A percentile compares a stretch with the other conserved stretches of the same genome.
Conservation (phyloP, 1,140 invertebrate genomes). For the Ips typographus region DNA sequence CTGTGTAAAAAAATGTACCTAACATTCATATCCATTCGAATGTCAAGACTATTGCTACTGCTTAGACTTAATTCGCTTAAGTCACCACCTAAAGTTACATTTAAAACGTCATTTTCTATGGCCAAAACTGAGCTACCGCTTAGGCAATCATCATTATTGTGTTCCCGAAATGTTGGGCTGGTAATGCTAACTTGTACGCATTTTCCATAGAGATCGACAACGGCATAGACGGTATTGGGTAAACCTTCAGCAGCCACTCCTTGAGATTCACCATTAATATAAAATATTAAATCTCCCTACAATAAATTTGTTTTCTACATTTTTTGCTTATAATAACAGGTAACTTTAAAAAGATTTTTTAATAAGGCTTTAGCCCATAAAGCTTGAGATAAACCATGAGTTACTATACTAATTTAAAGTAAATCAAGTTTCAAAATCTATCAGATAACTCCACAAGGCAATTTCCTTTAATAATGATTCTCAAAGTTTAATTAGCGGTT, state of each 20-base stretch:
- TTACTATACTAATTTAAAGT: too few species aligned
- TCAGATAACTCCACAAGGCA: too few species aligned
- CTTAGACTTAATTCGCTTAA: constrained; percentile 51
- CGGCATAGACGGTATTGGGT: constrained; percentile 75
- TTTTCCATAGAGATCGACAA: constrained; percentile 91
- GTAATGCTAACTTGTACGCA: constrained; percentile 83
- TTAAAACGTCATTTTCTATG: constrained; percentile 51
- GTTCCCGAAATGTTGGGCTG: constrained; percentile 47
- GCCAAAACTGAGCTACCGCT: constrained; percentile 52
- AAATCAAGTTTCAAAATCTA: too few species aligned
- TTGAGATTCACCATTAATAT: constrained; percentile 85
- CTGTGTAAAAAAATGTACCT: constrained; percentile 35
- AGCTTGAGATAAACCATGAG: too few species aligned
- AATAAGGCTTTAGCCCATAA: too few species aligned
- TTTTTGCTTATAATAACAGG: constrained; percentile 3
- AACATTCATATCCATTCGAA: constrained; percentile 52
- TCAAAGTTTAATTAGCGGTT: too few species aligned
- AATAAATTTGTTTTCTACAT: constrained; percentile 34
- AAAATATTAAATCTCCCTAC: constrained; percentile 83
- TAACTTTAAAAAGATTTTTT: not conserved
- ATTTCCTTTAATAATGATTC: too few species aligned
- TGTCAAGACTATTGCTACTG: constrained; percentile 52
- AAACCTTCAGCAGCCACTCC: constrained; percentile 80
- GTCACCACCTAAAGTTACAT: constrained; percentile 50
- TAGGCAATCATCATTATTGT: constrained; percentile 52